Conservation (phyloP, 2,113 vertebrate genomes). For the Otus sunia region DNA sequence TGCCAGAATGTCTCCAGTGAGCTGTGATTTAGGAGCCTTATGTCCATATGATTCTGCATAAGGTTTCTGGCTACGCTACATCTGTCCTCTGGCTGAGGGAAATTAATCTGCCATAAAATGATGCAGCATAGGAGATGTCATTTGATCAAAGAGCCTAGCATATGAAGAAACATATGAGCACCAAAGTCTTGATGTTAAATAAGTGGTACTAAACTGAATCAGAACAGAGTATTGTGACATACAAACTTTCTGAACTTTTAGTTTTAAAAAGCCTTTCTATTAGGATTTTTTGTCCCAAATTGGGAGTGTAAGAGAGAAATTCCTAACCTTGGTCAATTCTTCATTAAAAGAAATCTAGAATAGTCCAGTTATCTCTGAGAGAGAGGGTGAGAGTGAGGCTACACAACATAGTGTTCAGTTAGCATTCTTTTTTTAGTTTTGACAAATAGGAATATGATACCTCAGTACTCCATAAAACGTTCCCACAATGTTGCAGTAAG, state of each 20-base stretch:
- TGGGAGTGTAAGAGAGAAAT: background rate
- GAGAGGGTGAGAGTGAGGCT: background rate
- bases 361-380: background rate
- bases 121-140: background rate
- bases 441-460: background rate
- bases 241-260: background rate
- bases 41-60: background rate
- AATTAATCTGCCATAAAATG: background rate
- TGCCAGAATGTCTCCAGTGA: background rate
- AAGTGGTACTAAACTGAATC: background rate
- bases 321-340: background rate
- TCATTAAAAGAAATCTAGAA: background rate
- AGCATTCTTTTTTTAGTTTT: background rate
- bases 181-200: background rate
- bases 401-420: background rate
- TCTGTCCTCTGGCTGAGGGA: background rate
- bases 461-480: background rate
- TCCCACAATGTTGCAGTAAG: background rate
- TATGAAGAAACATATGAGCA: background rate
- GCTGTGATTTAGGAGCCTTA: background rate
- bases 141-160: background rate
- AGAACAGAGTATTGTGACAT: background rate
- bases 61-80: background rate
- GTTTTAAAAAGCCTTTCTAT: background rate
- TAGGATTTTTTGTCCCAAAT: background rate